Evolutionary conservation across 23 tunicate genomes (phyloP), one percentile per base, ranked within the genome.

Genomic region (Diplosoma virens): DNA sequence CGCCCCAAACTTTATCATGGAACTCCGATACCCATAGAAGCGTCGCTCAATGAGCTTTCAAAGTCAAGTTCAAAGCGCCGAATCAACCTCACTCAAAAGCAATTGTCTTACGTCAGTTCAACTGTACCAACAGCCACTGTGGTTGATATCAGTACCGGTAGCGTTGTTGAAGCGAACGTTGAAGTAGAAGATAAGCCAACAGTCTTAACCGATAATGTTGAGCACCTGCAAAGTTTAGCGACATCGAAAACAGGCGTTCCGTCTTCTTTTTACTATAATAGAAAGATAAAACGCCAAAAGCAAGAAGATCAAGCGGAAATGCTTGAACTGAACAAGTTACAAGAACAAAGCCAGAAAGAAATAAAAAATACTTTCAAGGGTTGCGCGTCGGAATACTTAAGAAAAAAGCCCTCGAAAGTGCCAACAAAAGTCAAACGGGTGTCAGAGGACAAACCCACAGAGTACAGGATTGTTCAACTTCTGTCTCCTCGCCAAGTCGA

Each of bases 61-160:
- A 72, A 72, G 27, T 37, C 78, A 4, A 31, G 23, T 5, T 47
- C 29, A 22, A 72, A 48, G 23, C 78, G 61, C 20, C 78, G 17
- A 4, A 24, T 61, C 47, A 3, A 47, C 3, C 78, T 72, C 60
- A 72, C 78, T 20, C 78, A 72, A 25, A 47, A 36, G 37, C 78
- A 72, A 25, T 72, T 72, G 34, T 32, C 61, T 28, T 73, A 25
- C 41, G 53, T 66, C 4, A 55, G 77, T 30, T 29, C 67, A n/a
- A 53, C 75, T 1, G 75, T 78, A 11, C 87, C 87, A 0, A 82
- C 87, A 16, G 87, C 87, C 0, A 82, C 76, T 0, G 65, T 82
- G 7, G 87, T 82, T 1, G 87, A 82, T 54, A 82, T 82, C 27
- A 71, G 79, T 78, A 82, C 87, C 1, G 87, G 87, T 23, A 67